Conservation (phyloP, 2,888 invertebrate genomes). For the Pachliopta kotzebuea region DNA sequence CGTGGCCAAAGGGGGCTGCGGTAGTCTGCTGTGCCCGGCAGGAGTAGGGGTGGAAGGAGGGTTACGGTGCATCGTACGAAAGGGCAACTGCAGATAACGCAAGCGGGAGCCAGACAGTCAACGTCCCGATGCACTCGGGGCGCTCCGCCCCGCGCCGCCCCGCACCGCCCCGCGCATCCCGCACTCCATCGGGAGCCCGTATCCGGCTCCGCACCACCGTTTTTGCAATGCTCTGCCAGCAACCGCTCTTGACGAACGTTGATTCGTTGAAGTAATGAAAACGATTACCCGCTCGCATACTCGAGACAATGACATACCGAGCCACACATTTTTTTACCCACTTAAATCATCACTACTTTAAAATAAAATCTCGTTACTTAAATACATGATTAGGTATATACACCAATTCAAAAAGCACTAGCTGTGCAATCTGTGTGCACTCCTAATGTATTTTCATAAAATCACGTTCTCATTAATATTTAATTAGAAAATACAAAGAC, state of each 20-base stretch:
- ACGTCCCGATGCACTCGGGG: constrained; percentile 74
- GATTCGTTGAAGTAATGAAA: constrained; percentile 67
- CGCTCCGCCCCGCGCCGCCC: constrained; percentile 40
- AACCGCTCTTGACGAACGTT: constrained; percentile 43
- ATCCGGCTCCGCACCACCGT: constrained; percentile 61
- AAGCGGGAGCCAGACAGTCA: constrained; percentile 77
- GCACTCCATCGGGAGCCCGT: constrained; percentile 63
- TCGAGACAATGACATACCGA: constrained; percentile 55
- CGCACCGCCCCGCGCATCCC: constrained; percentile 40
- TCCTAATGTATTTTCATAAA: background rate
- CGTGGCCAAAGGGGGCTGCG: constrained; percentile 57
- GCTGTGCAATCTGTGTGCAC: background rate
- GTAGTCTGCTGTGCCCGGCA: constrained; percentile 56
- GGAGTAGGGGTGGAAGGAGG: constrained; percentile 62
- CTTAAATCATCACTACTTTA: constrained; percentile 26
- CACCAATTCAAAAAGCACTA: background rate
- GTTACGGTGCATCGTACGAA: constrained; percentile 76
- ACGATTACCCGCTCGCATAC: constrained; percentile 65
- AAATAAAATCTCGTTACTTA: constrained; percentile 3
- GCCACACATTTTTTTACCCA: constrained; percentile 33
- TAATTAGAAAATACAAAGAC: background rate
- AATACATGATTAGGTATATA: background rate
- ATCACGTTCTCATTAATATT: background rate
- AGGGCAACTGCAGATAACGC: constrained; percentile 80
- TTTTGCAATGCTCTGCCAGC: constrained; percentile 56